These are phyloP conservation scores for Hapalemur alaotrensis DNA, from an alignment of 2,797 vertebrate species.

Conservation along the genomic window DNA sequence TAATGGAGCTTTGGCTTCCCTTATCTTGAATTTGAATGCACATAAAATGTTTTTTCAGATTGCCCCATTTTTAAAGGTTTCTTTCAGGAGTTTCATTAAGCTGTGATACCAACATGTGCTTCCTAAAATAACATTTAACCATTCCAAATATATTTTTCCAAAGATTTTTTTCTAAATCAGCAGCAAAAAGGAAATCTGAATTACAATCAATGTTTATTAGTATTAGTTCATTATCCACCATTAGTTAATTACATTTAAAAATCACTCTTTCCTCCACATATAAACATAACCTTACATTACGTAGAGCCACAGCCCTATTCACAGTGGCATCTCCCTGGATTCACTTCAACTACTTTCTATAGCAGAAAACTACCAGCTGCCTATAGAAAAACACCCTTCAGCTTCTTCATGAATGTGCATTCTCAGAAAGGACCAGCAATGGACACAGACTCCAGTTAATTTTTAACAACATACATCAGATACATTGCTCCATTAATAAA, in stretches of 20 bases:
- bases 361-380: background rate
- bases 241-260: conserved; percentile 16
- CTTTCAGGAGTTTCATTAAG: background rate
- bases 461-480: background rate
- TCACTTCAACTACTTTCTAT: background rate
- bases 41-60: background rate
- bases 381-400: background rate
- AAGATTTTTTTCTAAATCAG: background rate
- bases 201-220: background rate
- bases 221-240: background rate
- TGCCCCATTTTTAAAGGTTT: background rate
- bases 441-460: background rate
- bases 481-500: background rate
- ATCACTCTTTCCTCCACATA: background rate
- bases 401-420: background rate
- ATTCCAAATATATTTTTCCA: background rate
- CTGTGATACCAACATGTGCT: background rate
- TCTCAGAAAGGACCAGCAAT: background rate
- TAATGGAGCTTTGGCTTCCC: background rate
- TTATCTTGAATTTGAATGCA: conserved; percentile 1
- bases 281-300: background rate
- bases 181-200: conserved; percentile 19
- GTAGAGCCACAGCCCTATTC: background rate
- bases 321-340: background rate
- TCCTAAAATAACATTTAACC: conserved; percentile 8